Conservation (phyloP, 2,888 invertebrate species). For the Chymomyza procnemis region DNA sequence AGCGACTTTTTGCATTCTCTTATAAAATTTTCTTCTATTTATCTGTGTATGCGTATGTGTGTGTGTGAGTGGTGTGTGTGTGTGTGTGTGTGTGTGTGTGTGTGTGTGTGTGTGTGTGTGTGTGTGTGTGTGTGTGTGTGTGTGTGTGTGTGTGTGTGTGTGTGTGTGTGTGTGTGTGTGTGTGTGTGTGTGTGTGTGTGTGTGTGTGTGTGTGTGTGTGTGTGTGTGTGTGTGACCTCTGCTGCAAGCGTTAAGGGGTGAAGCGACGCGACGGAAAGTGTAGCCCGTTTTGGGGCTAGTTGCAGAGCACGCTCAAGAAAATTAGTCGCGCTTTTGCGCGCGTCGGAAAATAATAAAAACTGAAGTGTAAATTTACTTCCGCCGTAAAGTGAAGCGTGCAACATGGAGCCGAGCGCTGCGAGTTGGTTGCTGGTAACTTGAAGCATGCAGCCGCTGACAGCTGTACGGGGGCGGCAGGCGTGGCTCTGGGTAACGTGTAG, state of each 20-base stretch:
- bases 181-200: slow-evolving; percentile 1
- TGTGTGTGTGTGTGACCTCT: neutral
- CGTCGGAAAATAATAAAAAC: slow-evolving; percentile 68
- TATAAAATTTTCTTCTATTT: slow-evolving; percentile 27
- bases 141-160: neutral
- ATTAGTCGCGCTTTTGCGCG: slow-evolving; percentile 62
- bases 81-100: neutral
- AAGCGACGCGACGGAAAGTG: slow-evolving; percentile 26
- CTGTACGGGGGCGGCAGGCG: slow-evolving; percentile 1
- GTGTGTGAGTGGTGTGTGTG: neutral
- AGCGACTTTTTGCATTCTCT: slow-evolving; percentile 38
- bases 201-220: neutral
- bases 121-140: neutral
- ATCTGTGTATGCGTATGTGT: neutral
- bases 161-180: neutral
- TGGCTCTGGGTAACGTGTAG: slow-evolving; percentile 18
- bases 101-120: neutral
- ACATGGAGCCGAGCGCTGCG: slow-evolving; percentile 32
- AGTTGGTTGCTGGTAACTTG: slow-evolving; percentile 27
- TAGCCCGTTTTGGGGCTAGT: neutral
- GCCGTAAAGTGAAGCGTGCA: slow-evolving; percentile 42
- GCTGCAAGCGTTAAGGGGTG: slow-evolving; percentile 19
- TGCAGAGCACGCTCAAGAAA: slow-evolving; percentile 48
- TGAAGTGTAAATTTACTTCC: slow-evolving; percentile 70
- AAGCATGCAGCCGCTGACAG: slow-evolving; percentile 10